Base-by-base conservation (phyloP, 2,113 vertebrate genomes). In the Macrotis lagotis region DNA sequence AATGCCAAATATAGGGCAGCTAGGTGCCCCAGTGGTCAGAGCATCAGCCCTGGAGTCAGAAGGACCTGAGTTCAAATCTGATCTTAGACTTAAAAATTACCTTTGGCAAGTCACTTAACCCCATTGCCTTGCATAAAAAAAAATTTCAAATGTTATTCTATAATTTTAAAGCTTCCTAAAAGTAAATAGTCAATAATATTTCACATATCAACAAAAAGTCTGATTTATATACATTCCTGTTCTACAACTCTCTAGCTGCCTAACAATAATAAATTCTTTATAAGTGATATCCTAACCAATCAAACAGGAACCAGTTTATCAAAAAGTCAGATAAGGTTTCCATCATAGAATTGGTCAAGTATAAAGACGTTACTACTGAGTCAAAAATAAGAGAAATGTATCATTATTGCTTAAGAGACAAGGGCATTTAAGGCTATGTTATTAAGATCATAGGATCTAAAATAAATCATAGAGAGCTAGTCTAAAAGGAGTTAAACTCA, bases 351-450 rank as follows among this genome's bases (percentile, higher is more conserved):
- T 91, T 88, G 94, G 31, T 90, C 11, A 47, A 26, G 12, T 50
- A 55, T 1, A 55, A 83, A 48, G 14, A 51, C 88, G 74, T n/a
- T 91, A 44, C 31, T 50, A 0, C 10, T 90, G 3, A 8, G 74
- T 90, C 37, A 91, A 90, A 52, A 89, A 6, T 31, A 90, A 53
- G 16, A 44, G 47, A 94, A 52, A 88, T 25, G 90, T 6, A 74
- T 31, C 53, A 25, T 28, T 66, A 92, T 92, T 90, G 16, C 59
- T 90, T 55, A 96, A 94, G n/a, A 48, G 93, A 1, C 91, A 59
- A 94, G 9, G 19, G 95, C 10, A 94, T 3, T 0, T 51, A 95
- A 91, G 47, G 7, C 25, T 1, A 88, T 9, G 16, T 88, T 47
- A 95, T 48, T 48, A 96, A 91, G 51, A 95, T 0, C 50, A n/a